Percentiles rank a stretch among this genome's conserved stretches.
Conservation (phyloP, 2,797 vertebrate species). For the Tangara arthus region DNA sequence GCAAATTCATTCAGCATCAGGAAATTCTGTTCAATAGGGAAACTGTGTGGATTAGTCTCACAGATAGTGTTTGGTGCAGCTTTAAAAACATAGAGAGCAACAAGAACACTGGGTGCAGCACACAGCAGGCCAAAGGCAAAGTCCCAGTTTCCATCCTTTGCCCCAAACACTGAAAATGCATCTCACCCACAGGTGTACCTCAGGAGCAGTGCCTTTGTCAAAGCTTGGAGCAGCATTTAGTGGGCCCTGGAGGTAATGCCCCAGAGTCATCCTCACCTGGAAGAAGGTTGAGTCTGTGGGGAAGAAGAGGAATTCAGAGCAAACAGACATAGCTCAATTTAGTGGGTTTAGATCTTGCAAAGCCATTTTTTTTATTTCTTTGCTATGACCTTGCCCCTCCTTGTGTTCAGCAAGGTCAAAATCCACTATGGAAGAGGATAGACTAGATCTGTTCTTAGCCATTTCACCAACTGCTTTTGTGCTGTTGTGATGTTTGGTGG, state of each 20-base stretch:
- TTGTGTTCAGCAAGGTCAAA: neutral
- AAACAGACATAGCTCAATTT: neutral
- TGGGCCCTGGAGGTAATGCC: neutral
- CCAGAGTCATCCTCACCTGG: neutral
- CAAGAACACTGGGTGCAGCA: neutral
- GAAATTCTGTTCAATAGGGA: neutral
- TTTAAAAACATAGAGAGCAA: neutral
- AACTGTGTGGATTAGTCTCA: neutral
- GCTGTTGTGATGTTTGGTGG: neutral
- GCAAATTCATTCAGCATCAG: neutral
- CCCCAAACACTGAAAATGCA: fast-evolving
- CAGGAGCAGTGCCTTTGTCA: neutral
- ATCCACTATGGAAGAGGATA: neutral
- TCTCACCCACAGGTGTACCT: neutral
- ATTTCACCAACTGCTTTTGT: neutral
- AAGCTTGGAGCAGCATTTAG: neutral
- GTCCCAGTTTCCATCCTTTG: neutral
- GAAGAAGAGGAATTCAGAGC: neutral
- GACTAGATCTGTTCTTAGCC: neutral
- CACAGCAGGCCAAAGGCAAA: neutral
- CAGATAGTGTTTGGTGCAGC: neutral
- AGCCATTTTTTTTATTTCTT: slow-evolving; percentile 12
- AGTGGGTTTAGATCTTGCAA: neutral
- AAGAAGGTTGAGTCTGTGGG: neutral
- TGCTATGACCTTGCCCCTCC: neutral